A percentile compares a stretch with the other conserved stretches of the same genome.
Evolutionary conservation across 53 echinoderm and acorn worm species (phyloP).

Genomic region (Paracentrotus lividus): DNA sequence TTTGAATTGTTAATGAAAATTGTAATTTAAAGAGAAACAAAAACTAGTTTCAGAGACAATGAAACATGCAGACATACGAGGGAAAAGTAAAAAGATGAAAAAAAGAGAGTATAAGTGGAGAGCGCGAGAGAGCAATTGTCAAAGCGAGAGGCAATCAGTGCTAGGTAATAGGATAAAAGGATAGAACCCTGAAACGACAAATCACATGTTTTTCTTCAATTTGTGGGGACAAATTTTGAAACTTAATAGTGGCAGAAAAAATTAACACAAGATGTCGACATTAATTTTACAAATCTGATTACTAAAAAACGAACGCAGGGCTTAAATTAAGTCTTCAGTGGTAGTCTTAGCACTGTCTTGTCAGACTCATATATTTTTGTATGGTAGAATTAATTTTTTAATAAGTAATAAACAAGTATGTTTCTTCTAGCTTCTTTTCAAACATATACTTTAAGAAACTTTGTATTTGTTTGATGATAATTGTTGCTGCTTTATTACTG

Average conservation of each 20-base stretch:
- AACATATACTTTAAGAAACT: no score
- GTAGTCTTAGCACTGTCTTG: neutral
- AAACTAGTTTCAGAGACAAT: no score
- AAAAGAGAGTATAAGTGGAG: no score
- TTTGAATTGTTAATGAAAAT: no score
- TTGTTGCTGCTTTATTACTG: no score
- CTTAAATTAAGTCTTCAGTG: neutral
- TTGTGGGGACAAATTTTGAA: neutral
- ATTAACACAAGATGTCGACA: constrained; percentile 13
- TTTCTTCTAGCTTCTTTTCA: no score
- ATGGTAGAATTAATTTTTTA: no score
- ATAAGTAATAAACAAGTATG: no score
- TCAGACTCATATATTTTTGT: no score
- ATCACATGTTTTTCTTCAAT: neutral
- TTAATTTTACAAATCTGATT: constrained; percentile 37
- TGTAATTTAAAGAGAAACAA: no score
- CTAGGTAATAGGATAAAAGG: neutral
- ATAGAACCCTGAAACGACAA: neutral
- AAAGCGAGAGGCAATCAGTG: neutral
- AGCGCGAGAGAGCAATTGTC: neutral
- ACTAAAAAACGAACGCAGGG: neutral
- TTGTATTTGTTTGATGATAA: no score
- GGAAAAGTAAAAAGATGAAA: neutral
- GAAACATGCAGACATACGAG: no score
- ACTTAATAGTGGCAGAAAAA: constrained; percentile 28